Percentiles rank a stretch among this genome's conserved stretches.
These are phyloP conservation scores for mouse (Mus musculus) DNA, from an alignment of 2,113 vertebrate species.

Conservation along the genomic window GRCm39 chr9:47323001-47323500, in stretches of 20 bases:
- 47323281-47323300: neutral
- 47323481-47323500: accelerated
- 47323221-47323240: neutral
- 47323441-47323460: neutral
- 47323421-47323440: neutral
- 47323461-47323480: neutral
- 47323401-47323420: neutral
- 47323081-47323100: neutral
- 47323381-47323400: accelerated
- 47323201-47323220: neutral
- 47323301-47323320: neutral
- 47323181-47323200: neutral
- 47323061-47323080: neutral
- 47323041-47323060: neutral
- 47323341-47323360: neutral
- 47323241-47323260: neutral
- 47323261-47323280: neutral
- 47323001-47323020: neutral
- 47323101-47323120: neutral
- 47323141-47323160: neutral
- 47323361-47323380: neutral
- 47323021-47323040: neutral
- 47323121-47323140: neutral
- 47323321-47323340: neutral
- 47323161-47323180: neutral